Base-by-base conservation (phyloP, 2,888 invertebrate species). In the Drosophila meridionalis region DNA sequence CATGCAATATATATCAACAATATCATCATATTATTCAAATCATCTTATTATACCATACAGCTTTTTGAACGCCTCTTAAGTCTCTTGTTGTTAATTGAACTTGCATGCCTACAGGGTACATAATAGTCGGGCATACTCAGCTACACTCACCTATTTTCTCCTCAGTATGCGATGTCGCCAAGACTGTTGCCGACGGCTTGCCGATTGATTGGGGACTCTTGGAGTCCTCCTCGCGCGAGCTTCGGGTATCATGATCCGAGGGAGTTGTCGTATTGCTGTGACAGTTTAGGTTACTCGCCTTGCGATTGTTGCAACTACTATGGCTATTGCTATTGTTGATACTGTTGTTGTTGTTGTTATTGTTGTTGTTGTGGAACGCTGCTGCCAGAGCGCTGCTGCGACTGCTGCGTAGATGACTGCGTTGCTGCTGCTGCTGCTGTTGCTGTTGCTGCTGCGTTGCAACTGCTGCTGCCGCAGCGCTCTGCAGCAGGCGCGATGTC, bases 151-250 rank as follows among this genome's bases (percentile, higher is more conserved):
- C 93, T 84, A 90, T 86, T 90, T 93, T 93, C 76, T 93, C 93
- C 69, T 91, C 92, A 47, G 61, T 40, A 1, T 74, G 78, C 62
- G 69, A 30, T 7, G 71, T 62, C 43, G 76, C 55, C 34, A 68
- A 47, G 8, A 45, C 14, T 28, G 59, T 12, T 6, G 69, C 58
- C 11, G 72, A 63, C 36, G 84, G 88, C 73, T 92, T 92, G 42
- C 90, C 92, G 38, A 90, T 83, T 34, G 92, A 92, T 65, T 88
- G 86, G 3, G 93, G 93, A 90, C 93, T 93, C 82, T 93, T 93
- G 26, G 93, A 93, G 78, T 93, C 92, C 60, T 93, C 92, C 80
- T 93, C 93, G 9, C 93, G 84, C 0, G 93, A 93, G 68, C 93
- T 93, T 67, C 89, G 89, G 0, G 93, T 92, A 48, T 93, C 93